Percentiles rank a stretch among this genome's conserved stretches.
Evolutionary conservation across 2,797 vertebrate species (phyloP).

Genomic region (Sebastes kiyomatsui): DNA sequence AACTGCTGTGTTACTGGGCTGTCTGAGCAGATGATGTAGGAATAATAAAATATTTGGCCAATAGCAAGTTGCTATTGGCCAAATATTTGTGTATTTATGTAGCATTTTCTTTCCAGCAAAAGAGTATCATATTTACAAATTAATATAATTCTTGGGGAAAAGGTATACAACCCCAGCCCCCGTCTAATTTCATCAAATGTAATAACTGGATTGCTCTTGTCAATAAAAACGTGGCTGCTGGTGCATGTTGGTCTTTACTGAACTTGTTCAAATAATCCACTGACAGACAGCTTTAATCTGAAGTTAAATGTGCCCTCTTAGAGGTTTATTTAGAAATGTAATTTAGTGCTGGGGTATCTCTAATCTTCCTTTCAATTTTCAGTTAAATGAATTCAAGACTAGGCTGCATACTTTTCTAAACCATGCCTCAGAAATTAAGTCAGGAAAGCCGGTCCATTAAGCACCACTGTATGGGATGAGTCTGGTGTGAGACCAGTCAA

Average conservation of each 20-base stretch:
- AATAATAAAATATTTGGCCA: not conserved
- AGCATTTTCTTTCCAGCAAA: no score
- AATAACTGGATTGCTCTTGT: not conserved
- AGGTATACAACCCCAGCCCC: rapidly evolving
- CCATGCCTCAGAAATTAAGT: not conserved
- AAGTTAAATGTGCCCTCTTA: not conserved
- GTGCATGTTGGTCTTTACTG: not conserved
- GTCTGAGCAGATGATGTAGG: not conserved
- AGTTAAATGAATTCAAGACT: not conserved
- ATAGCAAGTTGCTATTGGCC: no score
- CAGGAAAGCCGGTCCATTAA: not conserved
- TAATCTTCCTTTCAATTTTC: not conserved
- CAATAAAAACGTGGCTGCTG: not conserved
- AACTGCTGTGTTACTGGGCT: no score
- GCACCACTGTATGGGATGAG: not conserved
- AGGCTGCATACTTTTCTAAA: not conserved
- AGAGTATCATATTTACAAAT: no score
- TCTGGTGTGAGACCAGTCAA: not conserved
- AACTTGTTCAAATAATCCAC: not conserved
- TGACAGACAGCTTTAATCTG: not conserved
- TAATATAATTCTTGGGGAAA: no score
- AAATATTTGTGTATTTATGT: no score
- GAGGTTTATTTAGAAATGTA: not conserved
- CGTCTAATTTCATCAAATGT: not conserved
- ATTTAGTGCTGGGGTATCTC: not conserved